Evolutionary conservation across 2,113 vertebrate species (phyloP), one percentile per base, ranked within the genome.

Genomic region (Cyprinodon brontotheroides): DNA sequence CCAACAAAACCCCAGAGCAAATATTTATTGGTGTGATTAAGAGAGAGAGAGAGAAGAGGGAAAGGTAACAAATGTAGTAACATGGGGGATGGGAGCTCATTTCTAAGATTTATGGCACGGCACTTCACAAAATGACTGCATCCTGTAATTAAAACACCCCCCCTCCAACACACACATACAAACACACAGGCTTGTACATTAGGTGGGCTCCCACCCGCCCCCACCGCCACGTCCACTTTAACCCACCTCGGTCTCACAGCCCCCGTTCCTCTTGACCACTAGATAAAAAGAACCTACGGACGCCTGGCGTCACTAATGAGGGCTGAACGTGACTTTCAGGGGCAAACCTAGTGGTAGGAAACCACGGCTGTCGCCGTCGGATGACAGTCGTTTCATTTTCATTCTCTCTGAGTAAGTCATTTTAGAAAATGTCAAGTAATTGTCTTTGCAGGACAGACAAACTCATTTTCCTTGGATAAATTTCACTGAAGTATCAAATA

Each of bases 71-170:
- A 87, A 82, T 84, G 74, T 84, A 90, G 67, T 74, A 64, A 82
- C 41, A 73, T 48, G 65, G 82, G 62, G 82, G 78, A 81, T 40
- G 80, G 76, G 78, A 64, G 73, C 69, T 50, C 43, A 87, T 92
- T 94, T 91, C 82, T 84, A 80, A 92, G 92, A 95, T 94, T 93
- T 95, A 95, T 90, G 89, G 89, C 61, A 70, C 84, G 77, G 88
- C 88, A 86, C 88, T 93, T 88, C 90, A 93, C 80, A 62, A 92
- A 93, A 93, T 85, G 91, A 89, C 89, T 89, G 92, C 91, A 94
- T 95, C 94, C 94, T 95, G 93, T 94, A 95, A 94, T 94, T 94
- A 94, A 94, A 91, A 74, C 90, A 74, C 86, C 72, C 86, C 89
- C 84, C 91, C 89, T 87, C 81, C 59, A 29, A 29, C 29, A 29